Evolutionary conservation across 1,140 invertebrate species (phyloP), one percentile per base, ranked within the genome.

Genomic region (Cryptotermes secundus): DNA sequence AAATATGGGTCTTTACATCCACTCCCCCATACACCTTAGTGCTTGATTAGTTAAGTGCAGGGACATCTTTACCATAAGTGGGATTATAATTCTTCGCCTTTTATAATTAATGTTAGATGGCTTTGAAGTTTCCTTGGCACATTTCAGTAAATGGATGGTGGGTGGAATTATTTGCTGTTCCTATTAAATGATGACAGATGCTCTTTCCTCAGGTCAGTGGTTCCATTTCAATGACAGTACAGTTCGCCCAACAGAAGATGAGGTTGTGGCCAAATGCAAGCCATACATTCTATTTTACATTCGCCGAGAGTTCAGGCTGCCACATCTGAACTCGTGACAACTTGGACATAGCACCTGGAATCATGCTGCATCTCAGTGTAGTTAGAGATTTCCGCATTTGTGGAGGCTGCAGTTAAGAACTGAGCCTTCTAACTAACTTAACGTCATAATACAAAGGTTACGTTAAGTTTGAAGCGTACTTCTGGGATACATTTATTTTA

Each of bases 211-310:
- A 92, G 91, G 93, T 82, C 93, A 94, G 86, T 96, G 95, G 96
- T 96, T 95, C 90, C 95, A 96, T 89, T 97, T 96, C 90, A 96
- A 97, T 90, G 96, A 97, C 89, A 95, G 95, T 87, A 94, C 94
- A n/a, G 96, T 97, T n/a, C 92, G 95, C 31, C 92, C 92, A 16
- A 93, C 93, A 79, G 93, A 94, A 86, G 91, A 92, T 24, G 91
- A 92, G 34, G 92, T 93, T 16, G 96, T 97, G 38, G 93, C 93
- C 3, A 92, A 94, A 86, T 95, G 95, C 89, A 96, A 96, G 90
- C 95, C 96, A 34, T 97, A 97, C 90, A 96, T 97, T 87, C 90
- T 97, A 85, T 96, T 97, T 90, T 97, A 96, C 90, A 95, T 96
- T 86, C 92, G 95, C 53, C 91, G 94, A 85, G 95, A 96, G 85